Base-by-base conservation (phyloP, 2,888 invertebrate species). In the Eucera pruinosa region DNA sequence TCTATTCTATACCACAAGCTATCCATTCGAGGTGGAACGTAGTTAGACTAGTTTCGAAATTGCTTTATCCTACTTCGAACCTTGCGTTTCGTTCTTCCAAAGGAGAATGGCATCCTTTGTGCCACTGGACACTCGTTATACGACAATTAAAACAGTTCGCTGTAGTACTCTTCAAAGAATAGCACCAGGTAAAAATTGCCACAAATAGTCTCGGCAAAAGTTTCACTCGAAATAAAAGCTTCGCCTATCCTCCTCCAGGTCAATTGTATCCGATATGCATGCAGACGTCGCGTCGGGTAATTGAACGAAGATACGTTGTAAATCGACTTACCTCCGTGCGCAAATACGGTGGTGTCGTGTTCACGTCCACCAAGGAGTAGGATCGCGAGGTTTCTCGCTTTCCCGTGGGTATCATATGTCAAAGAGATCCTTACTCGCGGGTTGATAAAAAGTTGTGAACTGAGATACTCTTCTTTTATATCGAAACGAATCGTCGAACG, bases 401-500 rank as follows among this genome's bases (percentile, higher is more conserved):
- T 50, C 33, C 66, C 52, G 57, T 67, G 6, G 76, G 62, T 67
- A 76, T 70, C 76, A 69, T 70, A 54, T 48, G 50, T 67, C 15
- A 43, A 39, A 36, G n/a, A 5, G 20, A 3, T 25, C 6, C 13
- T n/a, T 5, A 39, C 18, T 48, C 41, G 30, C 5, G 41, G 50
- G 3, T 18, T 11, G 7, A 25, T 45, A 20, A 43, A n/a, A 0
- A 36, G 11, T 6, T 27, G 25, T 20, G 18, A 36, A 25, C 33
- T 4, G 7, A 15, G 6, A 0, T 33, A 33, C 33, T 33, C 30
- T 25, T 7, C 5, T 33, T 13, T 20, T 39, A 13, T 15, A 13
- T 13, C 13, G 9, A 0, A 9, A 7, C 33, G 33, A 33, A n/a
- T n/a, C 18, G 18, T 27, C 48, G 0, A 48, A 30, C 27, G 30